These are phyloP conservation scores for Phrynocephalus vlangalii DNA, from an alignment of 2,797 vertebrate species.

Conservation along the genomic window DNA sequence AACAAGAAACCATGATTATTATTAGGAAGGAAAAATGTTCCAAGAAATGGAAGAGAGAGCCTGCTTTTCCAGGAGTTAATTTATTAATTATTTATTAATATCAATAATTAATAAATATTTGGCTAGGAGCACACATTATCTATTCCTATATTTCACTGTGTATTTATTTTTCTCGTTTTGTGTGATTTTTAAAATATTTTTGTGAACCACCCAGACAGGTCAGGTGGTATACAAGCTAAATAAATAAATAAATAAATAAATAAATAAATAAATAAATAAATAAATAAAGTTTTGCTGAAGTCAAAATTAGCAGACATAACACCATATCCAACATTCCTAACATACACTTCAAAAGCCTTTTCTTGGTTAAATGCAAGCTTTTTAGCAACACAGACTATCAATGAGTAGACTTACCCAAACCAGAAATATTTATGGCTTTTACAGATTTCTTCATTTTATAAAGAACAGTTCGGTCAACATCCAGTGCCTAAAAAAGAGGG, in stretches of 20 bases:
- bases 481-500: conserved; percentile 86
- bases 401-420: conserved; percentile 83
- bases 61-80: neutral
- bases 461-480: conserved; percentile 95
- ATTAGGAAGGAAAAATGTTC: neutral
- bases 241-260: no score
- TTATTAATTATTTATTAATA: neutral
- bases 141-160: no score
- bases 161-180: neutral
- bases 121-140: neutral
- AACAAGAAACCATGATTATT: neutral
- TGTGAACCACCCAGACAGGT: no score
- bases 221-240: no score
- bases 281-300: neutral
- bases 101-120: no score
- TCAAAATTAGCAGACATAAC: neutral
- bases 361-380: neutral
- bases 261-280: no score
- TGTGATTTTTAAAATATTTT: neutral
- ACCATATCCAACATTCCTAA: no score
- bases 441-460: conserved; percentile 99
- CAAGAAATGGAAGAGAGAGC: neutral
- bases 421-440: conserved; percentile 96
- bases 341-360: neutral
- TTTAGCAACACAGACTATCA: neutral